Evolutionary conservation across 2,113 vertebrate species (phyloP), one percentile per base, ranked within the genome.

Genomic region (Chaetops frenatus): DNA sequence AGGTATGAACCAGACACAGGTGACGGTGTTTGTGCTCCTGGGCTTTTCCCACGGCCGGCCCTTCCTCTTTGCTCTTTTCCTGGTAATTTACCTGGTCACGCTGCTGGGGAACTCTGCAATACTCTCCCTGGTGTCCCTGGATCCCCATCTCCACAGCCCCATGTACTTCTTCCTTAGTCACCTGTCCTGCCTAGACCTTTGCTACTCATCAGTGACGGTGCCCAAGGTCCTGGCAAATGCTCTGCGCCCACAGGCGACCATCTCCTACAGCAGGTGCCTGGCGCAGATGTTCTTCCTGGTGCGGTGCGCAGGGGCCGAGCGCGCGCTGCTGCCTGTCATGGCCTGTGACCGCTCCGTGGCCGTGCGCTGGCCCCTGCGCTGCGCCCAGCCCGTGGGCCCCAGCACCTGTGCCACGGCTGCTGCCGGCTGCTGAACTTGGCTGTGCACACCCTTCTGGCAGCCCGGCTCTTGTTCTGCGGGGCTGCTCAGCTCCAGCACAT

Each of bases 81-180:
- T 96, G 36, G 36, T 23, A 31, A 9, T 94, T 47, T 95, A 96
- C 58, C 16, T 95, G 31, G 27, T 50, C 53, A 92, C 81, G 0
- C 15, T 97, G 65, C 44, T 93, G 72, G 95, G 91, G 12, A 97
- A 91, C 53, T 65, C 36, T 1, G 35, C 61, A 11, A 85, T 92
- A 10, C 35, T 96, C 0, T 1, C 8, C 7, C 73, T 94, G 0
- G 50, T 94, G 44, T 38, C 9, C 42, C 66, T 94, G 88, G 83
- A 95, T 15, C 47, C 78, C 25, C 73, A 13, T 4, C 84, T 97
- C 20, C 95, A 86, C 42, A 93, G 76, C 23, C 96, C 95, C 42
- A 95, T 95, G 96, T 97, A 97, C 70, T 96, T 90, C 54, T 94
- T 97, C 51, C 77, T 97, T 21, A 61, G 95, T 23, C 94, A 96